phyloP scores from a whole-genome alignment of 1,140 invertebrate species.

The Drosophila yakuba region DNA sequence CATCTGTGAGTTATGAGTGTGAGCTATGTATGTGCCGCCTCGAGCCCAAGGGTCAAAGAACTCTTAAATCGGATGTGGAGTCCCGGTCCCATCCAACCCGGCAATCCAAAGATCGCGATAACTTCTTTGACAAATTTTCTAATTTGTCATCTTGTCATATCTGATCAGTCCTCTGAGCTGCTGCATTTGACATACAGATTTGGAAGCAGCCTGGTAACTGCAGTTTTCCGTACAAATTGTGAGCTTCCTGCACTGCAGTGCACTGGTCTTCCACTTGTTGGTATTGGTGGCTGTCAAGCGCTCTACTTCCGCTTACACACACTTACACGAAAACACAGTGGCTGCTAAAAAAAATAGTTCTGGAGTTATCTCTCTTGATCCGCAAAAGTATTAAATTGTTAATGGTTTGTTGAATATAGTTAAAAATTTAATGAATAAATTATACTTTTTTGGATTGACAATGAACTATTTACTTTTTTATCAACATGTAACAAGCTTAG shows the following conservation, averaged over 20 bases:
- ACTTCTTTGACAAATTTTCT: constrained; percentile 47
- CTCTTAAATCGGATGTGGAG: constrained; percentile 17
- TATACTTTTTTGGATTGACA: no score
- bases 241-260: constrained; percentile 16
- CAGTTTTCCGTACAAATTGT: constrained; percentile 44
- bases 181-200: constrained; percentile 65
- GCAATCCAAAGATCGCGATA: constrained; percentile 33
- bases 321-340: constrained; percentile 1
- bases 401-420: no score
- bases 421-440: no score
- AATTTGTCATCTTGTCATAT: constrained; percentile 49
- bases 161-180: constrained; percentile 28
- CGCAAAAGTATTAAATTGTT: no score
- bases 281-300: constrained; percentile 58
- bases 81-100: constrained; percentile 5
- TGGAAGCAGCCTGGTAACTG: constrained; percentile 34
- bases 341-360: constrained; percentile 6
- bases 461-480: no score
- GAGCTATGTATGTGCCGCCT: constrained; percentile 11
- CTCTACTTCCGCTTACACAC: constrained; percentile 48
- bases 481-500: no score
- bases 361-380: not conserved
- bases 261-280: constrained; percentile 31
- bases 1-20: constrained; percentile 68
- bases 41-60: constrained; percentile 44